Evolutionary conservation across 2,113 vertebrate species (phyloP).

Genomic region (Pelvicachromis taeniatus): DNA sequence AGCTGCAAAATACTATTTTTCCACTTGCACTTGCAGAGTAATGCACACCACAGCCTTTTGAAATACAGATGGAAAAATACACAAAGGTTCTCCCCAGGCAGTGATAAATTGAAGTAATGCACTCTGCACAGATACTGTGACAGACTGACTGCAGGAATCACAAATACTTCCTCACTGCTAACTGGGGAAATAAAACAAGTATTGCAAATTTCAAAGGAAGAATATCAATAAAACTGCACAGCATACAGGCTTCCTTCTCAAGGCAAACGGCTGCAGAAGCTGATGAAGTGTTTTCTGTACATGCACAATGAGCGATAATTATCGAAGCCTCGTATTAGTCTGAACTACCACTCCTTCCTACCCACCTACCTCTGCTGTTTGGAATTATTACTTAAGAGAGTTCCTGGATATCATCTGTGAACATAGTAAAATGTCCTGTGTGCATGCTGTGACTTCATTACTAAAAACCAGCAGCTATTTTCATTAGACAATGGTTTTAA

Average conservation of each 20-base stretch:
- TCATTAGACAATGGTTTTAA: background rate
- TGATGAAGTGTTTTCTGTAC: background rate
- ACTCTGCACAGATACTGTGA: background rate
- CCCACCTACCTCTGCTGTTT: background rate
- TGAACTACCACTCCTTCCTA: background rate
- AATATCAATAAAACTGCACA: background rate
- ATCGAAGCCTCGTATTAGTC: background rate
- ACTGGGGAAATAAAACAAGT: constrained; percentile 3
- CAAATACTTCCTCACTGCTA: background rate
- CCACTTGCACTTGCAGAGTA: background rate
- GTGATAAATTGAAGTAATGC: background rate
- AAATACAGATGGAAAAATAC: background rate
- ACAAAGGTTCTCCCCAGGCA: background rate
- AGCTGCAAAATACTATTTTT: background rate
- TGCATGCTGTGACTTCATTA: background rate
- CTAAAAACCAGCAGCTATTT: background rate
- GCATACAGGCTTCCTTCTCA: background rate
- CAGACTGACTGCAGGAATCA: background rate
- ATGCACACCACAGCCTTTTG: background rate
- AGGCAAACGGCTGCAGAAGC: background rate
- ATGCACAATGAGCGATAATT: background rate
- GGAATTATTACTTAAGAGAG: background rate
- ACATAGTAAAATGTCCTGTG: background rate
- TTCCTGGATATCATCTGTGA: background rate
- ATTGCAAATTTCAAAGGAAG: background rate